Evolutionary conservation across 1,140 invertebrate species (phyloP).

Genomic region (Nymphalis io): DNA sequence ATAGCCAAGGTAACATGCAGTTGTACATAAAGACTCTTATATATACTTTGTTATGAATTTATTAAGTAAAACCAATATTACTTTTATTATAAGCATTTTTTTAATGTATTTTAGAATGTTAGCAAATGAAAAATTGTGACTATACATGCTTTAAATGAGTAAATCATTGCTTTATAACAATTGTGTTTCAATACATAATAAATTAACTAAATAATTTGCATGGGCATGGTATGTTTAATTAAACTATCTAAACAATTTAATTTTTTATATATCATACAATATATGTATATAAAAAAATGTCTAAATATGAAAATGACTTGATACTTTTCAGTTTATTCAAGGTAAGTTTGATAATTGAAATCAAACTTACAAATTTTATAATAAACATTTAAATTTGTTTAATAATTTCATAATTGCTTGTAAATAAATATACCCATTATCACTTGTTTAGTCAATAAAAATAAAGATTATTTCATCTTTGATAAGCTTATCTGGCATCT

Average conservation of each 20-base stretch:
- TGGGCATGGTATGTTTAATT: background rate
- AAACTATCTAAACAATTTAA: background rate
- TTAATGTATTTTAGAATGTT: no score
- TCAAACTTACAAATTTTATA: background rate
- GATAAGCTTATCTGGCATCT: constrained; percentile 18
- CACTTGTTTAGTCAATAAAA: constrained; percentile 8
- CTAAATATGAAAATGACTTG: background rate
- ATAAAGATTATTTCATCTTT: constrained; percentile 15
- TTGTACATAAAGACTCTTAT: background rate
- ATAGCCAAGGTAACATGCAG: constrained; percentile 24
- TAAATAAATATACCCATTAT: background rate
- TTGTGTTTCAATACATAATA: no score
- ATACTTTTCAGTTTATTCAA: background rate
- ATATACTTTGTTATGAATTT: constrained; percentile 1
- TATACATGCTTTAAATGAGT: no score
- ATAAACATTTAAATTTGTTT: background rate
- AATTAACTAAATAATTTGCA: no score
- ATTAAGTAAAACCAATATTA: no score
- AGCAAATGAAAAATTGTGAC: no score
- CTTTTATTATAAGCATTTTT: no score
- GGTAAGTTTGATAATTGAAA: no score
- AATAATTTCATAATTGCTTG: background rate
- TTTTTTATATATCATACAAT: background rate
- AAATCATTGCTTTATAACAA: no score
- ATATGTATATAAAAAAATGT: no score